A percentile compares a stretch with the other conserved stretches of the same genome.
Evolutionary conservation across 37 sponge, comb jelly and placozoan genomes (phyloP).

Genomic region (Aplysina aerophoba): DNA sequence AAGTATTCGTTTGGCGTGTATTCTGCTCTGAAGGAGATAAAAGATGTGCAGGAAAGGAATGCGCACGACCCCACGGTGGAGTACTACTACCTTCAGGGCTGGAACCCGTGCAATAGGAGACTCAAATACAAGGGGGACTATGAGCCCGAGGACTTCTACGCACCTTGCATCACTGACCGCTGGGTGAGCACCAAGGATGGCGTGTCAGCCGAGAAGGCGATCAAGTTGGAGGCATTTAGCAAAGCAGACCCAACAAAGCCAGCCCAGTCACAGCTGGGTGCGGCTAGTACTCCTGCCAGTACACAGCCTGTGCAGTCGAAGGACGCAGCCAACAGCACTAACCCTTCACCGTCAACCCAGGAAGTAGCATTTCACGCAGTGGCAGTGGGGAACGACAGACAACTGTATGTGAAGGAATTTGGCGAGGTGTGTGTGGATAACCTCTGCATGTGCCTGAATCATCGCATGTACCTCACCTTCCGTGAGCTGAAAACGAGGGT

Average conservation of each 20-base stretch:
- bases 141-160: constrained; percentile 82
- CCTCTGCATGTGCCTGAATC: constrained; percentile 70
- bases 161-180: constrained; percentile 65
- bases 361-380: not conserved
- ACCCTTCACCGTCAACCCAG: not conserved
- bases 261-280: not conserved
- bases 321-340: not conserved
- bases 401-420: constrained; percentile 8
- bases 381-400: constrained; percentile 33
- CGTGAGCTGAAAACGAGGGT: constrained; percentile 45
- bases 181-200: constrained; percentile 72
- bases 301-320: no score
- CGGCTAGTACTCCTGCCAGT: not conserved
- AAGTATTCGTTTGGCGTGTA: constrained; percentile 92
- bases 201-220: constrained; percentile 43
- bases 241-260: no score
- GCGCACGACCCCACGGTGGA: constrained; percentile 59
- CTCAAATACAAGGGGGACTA: constrained; percentile 89
- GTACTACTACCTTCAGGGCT: constrained; percentile 92
- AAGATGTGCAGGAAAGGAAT: constrained; percentile 59
- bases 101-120: constrained; percentile 83
- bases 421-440: constrained; percentile 37
- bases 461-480: constrained; percentile 50
- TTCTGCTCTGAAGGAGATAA: constrained; percentile 91
- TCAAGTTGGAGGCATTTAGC: not conserved